Percentiles rank a stretch among this genome's conserved stretches.
phyloP scores from a whole-genome alignment of 2,113 vertebrate genomes.

The Felis catus region F.catus_Fca126_mat1.0 CM031424.1:51884501-51885000 shows the following conservation, averaged over 20 bases:
- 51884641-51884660: background rate
- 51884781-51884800: background rate
- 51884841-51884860: background rate
- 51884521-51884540: background rate
- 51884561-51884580: background rate
- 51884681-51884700: background rate
- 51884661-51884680: background rate
- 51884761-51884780: background rate
- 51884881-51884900: background rate
- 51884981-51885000: background rate
- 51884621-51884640: background rate
- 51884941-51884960: background rate
- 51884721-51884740: background rate
- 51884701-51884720: background rate
- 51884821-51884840: background rate
- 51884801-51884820: background rate
- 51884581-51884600: background rate
- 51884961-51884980: background rate
- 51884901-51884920: background rate
- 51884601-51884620: background rate
- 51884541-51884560: background rate
- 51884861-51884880: background rate
- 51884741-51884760: background rate
- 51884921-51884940: background rate
- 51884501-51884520: constrained; percentile 18